Evolutionary conservation across 2,888 invertebrate genomes (phyloP).

Genomic region (Drosophila prostipennis): DNA sequence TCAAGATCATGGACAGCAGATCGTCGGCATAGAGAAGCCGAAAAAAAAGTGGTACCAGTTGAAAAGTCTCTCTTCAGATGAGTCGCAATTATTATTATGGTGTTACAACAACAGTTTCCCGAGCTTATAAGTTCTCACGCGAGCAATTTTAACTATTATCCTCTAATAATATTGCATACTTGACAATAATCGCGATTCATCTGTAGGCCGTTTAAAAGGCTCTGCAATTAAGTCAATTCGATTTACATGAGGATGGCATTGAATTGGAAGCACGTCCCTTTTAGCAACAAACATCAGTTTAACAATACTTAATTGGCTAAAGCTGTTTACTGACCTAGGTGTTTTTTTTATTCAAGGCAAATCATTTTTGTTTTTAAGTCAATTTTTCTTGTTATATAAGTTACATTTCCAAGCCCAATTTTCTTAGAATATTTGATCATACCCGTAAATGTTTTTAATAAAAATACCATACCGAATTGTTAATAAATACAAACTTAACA

Average conservation of each 20-base stretch:
- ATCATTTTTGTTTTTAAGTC: not conserved
- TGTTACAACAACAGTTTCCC: not conserved
- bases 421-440: not conserved
- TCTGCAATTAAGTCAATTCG: too few relatives aligned
- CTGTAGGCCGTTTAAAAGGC: too few relatives aligned
- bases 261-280: not conserved
- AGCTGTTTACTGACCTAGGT: not conserved
- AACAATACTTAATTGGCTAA: not conserved
- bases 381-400: not conserved
- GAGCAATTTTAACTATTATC: too few relatives aligned
- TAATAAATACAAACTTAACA: not conserved
- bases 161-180: too few relatives aligned
- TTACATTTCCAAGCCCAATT: too few relatives aligned
- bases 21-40: conserved; percentile 1
- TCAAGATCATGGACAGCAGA: conserved; percentile 72
- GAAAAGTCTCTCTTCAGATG: not conserved
- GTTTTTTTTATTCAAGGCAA: not conserved
- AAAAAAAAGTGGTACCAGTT: conserved; percentile 46
- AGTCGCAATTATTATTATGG: not conserved
- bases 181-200: too few relatives aligned
- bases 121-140: too few relatives aligned
- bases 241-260: not conserved
- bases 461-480: not conserved
- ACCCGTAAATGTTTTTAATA: not conserved
- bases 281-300: not conserved